These are phyloP conservation scores for Thecocarcelia acutangulata DNA, from an alignment of 2,888 invertebrate genomes.

Conservation along the genomic window DNA sequence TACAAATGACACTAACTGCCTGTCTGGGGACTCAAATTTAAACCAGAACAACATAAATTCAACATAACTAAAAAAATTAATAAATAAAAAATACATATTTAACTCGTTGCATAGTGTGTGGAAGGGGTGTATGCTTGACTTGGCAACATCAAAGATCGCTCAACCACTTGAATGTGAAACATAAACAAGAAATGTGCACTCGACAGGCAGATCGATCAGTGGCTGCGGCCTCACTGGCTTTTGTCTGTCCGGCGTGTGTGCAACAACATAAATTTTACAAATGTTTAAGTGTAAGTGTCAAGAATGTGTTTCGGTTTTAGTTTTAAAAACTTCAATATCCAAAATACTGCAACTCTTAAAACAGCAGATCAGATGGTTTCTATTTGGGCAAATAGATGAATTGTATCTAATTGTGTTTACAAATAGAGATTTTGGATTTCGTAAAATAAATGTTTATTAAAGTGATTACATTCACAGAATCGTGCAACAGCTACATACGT, in stretches of 20 bases:
- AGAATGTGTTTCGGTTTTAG: slow-evolving; percentile 64
- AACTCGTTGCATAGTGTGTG: not conserved
- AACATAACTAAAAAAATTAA: not conserved
- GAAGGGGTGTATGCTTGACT: slow-evolving; percentile 72
- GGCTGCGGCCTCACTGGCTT: not conserved
- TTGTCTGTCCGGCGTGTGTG: slow-evolving; percentile 5
- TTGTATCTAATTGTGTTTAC: slow-evolving; percentile 65
- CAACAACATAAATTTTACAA: slow-evolving; percentile 43
- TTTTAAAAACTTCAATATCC: slow-evolving; percentile 35
- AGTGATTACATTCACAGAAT: slow-evolving; percentile 65
- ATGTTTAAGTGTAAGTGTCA: slow-evolving; percentile 66
- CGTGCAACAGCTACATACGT: slow-evolving; percentile 15
- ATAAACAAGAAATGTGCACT: slow-evolving; percentile 55
- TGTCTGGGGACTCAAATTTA: slow-evolving; percentile 55
- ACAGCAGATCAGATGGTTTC: slow-evolving; percentile 38
- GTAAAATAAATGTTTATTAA: slow-evolving; percentile 36
- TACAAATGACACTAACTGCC: slow-evolving; percentile 42
- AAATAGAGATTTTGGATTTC: slow-evolving; percentile 54
- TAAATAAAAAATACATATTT: slow-evolving; percentile 1
- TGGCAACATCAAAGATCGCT: slow-evolving; percentile 71
- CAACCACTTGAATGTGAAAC: slow-evolving; percentile 72
- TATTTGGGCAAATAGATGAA: slow-evolving; percentile 38
- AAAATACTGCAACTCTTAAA: slow-evolving; percentile 56
- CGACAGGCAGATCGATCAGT: slow-evolving; percentile 9
- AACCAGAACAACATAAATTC: slow-evolving; percentile 42